phyloP scores from a whole-genome alignment of 2,797 vertebrate genomes.

The Prionace glauca region DNA sequence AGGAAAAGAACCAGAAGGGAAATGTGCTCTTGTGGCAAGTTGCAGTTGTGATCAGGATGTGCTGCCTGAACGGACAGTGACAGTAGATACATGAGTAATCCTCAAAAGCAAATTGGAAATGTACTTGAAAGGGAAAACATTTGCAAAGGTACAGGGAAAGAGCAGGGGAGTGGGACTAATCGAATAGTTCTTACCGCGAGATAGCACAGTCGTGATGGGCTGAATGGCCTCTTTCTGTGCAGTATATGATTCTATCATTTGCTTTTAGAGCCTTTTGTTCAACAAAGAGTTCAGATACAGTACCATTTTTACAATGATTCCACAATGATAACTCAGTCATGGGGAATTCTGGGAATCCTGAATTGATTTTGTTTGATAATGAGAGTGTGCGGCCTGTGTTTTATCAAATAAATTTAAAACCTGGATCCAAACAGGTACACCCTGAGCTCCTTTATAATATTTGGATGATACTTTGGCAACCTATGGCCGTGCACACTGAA shows the following conservation, averaged over 20 bases:
- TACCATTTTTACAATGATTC: background rate
- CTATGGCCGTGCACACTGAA: background rate
- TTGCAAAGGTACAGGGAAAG: background rate
- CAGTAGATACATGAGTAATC: background rate
- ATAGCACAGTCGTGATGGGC: background rate
- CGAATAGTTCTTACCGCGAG: background rate
- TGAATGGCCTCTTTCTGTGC: background rate
- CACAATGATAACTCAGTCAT: too few species aligned
- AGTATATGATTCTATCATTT: background rate
- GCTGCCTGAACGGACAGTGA: background rate
- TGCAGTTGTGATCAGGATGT: background rate
- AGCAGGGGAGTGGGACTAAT: background rate
- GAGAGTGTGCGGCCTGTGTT: background rate
- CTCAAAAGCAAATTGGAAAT: background rate
- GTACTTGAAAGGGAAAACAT: background rate
- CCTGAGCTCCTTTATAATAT: background rate
- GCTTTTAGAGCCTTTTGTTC: background rate
- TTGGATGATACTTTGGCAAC: background rate
- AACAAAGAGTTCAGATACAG: background rate
- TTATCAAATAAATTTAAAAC: background rate
- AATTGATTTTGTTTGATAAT: background rate
- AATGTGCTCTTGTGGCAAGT: background rate
- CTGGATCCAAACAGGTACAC: background rate
- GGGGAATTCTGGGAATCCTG: background rate
- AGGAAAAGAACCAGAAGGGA: background rate